A percentile compares a stretch with the other conserved stretches of the same genome.
These are phyloP conservation scores for Pentamera pediparva DNA, from an alignment of 53 echinoderm and acorn worm species.

Conservation along the genomic window DNA sequence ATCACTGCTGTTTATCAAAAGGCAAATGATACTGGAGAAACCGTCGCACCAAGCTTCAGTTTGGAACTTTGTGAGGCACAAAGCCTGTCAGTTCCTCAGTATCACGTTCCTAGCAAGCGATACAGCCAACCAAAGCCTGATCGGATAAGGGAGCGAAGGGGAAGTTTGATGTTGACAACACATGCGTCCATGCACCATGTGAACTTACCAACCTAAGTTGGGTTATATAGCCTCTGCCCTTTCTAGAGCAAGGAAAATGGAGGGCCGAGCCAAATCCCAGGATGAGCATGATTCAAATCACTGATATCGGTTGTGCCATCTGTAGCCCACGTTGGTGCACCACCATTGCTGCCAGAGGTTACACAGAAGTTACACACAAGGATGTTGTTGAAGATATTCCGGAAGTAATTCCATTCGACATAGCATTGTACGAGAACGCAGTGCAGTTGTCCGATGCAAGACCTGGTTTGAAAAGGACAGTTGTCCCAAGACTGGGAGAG, in stretches of 20 bases:
- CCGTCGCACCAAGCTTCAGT: slow-evolving; percentile 20
- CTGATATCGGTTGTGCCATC: slow-evolving; percentile 21
- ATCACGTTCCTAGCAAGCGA: slow-evolving; percentile 25
- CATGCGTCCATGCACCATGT: slow-evolving; percentile 24
- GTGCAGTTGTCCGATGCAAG: slow-evolving; percentile 27
- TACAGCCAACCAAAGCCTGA: slow-evolving; percentile 43
- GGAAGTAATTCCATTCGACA: neutral
- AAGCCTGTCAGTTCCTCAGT: slow-evolving; percentile 27
- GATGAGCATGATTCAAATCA: slow-evolving; percentile 45
- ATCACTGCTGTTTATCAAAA: slow-evolving; percentile 50
- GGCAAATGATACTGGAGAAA: slow-evolving; percentile 37
- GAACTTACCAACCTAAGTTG: slow-evolving; percentile 34
- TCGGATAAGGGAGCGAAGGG: slow-evolving; percentile 10
- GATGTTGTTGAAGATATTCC: slow-evolving; percentile 35
- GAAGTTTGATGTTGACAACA: slow-evolving; percentile 12
- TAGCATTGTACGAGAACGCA: neutral
- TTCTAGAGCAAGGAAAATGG: slow-evolving; percentile 6
- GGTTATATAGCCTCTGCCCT: slow-evolving; percentile 10
- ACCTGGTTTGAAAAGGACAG: neutral
- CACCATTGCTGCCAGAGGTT: slow-evolving; percentile 44
- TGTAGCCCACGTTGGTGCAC: slow-evolving; percentile 43
- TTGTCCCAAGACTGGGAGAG: slow-evolving; percentile 52
- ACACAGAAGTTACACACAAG: slow-evolving; percentile 43
- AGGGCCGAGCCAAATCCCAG: slow-evolving; percentile 26
- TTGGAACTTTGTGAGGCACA: slow-evolving; percentile 30